A percentile compares a stretch with the other conserved stretches of the same genome.
phyloP scores from a whole-genome alignment of 1,140 invertebrate genomes.

The Epicauta chinensis region DNA sequence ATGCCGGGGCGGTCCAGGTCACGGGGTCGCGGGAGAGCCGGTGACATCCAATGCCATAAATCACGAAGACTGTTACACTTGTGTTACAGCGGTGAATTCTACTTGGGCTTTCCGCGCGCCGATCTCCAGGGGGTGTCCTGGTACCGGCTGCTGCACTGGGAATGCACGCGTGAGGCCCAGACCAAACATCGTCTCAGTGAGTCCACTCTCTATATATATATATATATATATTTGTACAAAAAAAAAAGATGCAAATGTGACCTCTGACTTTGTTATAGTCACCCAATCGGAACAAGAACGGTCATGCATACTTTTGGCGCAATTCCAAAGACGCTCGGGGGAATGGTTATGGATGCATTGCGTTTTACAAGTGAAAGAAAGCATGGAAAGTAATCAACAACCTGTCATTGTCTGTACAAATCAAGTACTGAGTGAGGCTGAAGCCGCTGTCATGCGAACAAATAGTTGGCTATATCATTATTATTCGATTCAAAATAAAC shows the following conservation, averaged over 20 bases:
- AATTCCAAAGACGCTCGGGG: conserved; percentile 76
- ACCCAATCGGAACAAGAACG: conserved; percentile 93
- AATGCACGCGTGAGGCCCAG: conserved; percentile 85
- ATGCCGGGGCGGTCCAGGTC: conserved; percentile 32
- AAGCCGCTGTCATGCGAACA: conserved; percentile 82
- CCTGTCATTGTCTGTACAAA: conserved; percentile 96
- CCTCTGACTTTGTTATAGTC: conserved; percentile 52
- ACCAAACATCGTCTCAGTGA: conserved; percentile 91
- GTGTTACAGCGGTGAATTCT: conserved; percentile 78
- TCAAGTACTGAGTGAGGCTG: conserved; percentile 77
- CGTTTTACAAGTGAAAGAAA: conserved; percentile 89
- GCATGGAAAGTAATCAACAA: conserved; percentile 77
- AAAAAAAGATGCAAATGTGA: background rate
- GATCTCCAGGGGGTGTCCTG: conserved; percentile 84
- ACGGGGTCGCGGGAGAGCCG: conserved; percentile 36
- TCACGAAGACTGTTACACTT: conserved; percentile 34
- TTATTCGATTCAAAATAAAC: conserved; percentile 86
- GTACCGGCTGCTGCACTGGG: conserved; percentile 92
- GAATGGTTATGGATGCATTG: conserved; percentile 92
- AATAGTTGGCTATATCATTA: conserved; percentile 93
- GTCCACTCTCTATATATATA: conserved; percentile 32
- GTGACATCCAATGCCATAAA: conserved; percentile 36
- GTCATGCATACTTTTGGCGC: conserved; percentile 86
- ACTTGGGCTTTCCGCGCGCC: conserved; percentile 79
- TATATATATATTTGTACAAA: no score